Conservation (phyloP, 92 coral and sea anemone genomes). For the Ricordea florida region DNA sequence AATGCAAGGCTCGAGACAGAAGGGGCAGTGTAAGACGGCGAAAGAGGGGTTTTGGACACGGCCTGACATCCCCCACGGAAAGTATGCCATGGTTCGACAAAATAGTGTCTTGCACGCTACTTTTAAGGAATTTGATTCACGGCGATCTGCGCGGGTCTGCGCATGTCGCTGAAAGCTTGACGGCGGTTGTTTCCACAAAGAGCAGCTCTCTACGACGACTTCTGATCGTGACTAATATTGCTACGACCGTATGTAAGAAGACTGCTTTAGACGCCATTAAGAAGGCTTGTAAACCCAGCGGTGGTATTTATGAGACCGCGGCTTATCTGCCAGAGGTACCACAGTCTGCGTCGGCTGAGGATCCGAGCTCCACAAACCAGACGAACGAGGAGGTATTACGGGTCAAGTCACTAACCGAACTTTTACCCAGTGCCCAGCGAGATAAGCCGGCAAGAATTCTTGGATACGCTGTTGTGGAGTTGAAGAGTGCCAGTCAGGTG, state of each 20-base stretch:
- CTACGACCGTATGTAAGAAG: slow-evolving; percentile 65
- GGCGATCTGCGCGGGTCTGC: slow-evolving; percentile 63
- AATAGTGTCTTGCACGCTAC: slow-evolving; percentile 59
- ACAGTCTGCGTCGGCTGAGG: neutral
- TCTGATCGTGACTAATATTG: slow-evolving; percentile 82
- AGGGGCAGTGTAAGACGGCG: slow-evolving; percentile 70
- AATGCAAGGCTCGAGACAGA: slow-evolving; percentile 46
- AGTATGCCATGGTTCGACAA: slow-evolving; percentile 96
- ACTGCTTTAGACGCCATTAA: slow-evolving; percentile 73
- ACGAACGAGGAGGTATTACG: neutral
- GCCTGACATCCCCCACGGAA: slow-evolving; percentile 77
- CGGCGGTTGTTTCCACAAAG: slow-evolving; percentile 68
- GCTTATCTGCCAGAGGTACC: slow-evolving; percentile 69
- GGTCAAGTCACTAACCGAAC: slow-evolving; percentile 37
- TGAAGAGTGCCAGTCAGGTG: slow-evolving; percentile 81
- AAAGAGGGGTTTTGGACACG: slow-evolving; percentile 66
- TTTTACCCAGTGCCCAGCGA: slow-evolving; percentile 55
- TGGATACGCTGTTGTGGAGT: slow-evolving; percentile 86
- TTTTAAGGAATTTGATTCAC: slow-evolving; percentile 71
- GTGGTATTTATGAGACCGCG: slow-evolving; percentile 72
- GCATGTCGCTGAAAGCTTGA: slow-evolving; percentile 63
- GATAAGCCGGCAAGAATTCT: slow-evolving; percentile 55
- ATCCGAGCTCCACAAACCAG: neutral
- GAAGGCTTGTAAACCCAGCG: slow-evolving; percentile 90
- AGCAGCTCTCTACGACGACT: slow-evolving; percentile 85